Conservation (phyloP, 2,797 vertebrate genomes). For the Molossus alvarezi region DNA sequence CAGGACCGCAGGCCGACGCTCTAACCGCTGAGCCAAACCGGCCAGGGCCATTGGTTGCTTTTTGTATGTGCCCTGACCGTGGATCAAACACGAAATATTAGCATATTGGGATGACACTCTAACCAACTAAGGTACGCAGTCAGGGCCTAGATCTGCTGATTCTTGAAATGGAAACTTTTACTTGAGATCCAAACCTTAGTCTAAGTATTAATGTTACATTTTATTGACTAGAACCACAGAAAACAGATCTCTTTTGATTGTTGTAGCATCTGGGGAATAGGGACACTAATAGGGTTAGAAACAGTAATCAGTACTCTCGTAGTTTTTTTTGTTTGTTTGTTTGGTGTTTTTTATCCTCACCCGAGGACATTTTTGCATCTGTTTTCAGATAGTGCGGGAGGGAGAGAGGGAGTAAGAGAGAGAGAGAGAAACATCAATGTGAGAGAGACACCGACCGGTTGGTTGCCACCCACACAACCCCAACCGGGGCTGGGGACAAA, state of each 20-base stretch:
- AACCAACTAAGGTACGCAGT: not conserved
- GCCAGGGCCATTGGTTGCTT: not conserved
- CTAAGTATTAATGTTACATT: not conserved
- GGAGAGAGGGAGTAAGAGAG: no score
- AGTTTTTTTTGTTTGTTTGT: no score
- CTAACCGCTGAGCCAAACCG: no score
- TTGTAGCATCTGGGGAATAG: not conserved
- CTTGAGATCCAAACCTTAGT: not conserved
- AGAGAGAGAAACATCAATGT: no score
- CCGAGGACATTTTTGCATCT: no score
- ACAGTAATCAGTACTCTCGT: not conserved
- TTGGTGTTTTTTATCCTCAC: no score
- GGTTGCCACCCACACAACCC: no score
- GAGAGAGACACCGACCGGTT: no score
- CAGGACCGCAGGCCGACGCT: no score
- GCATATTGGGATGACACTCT: not conserved
- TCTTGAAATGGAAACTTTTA: constrained; percentile 41
- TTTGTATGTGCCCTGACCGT: not conserved
- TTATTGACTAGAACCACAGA: constrained; percentile 7
- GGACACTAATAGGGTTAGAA: constrained; percentile 6
- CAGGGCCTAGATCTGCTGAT: not conserved
- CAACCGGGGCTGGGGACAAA: no score
- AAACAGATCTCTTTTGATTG: constrained; percentile 34
- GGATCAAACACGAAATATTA: not conserved
- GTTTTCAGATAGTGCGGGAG: no score